Evolutionary conservation across 2,113 vertebrate genomes (phyloP), one percentile per base, ranked within the genome.

Genomic region (Podarcis cretensis): DNA sequence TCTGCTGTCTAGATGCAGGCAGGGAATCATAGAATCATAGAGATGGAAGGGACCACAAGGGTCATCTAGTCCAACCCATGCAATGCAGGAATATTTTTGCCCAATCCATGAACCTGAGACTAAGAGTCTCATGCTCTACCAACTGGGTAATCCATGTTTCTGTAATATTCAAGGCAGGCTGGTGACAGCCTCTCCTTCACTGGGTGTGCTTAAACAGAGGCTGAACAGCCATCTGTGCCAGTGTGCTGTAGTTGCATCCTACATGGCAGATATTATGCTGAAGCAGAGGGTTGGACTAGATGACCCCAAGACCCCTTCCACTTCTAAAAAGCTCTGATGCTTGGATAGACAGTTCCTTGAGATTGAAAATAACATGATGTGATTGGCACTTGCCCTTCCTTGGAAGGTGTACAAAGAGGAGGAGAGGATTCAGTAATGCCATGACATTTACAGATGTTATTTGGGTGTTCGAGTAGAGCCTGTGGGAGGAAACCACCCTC

Each of bases 91-190:
- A 54, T 54, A 54, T 54, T 54, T 54, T 54, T 54, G 48, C 48
- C 48, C 48, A 3, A 54, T 9, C 48, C 9, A 54, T 54, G 48
- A 54, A 10, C 48, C 48, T 54, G 48, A 54, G 48, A 12, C 48
- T 54, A 54, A 54, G 48, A 48, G 48, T 54, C 48, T 48, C 43
- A 48, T 48, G 43, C 43, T 54, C 48, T 54, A 54, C 10, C 48
- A 54, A 54, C 48, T 54, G 48, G 48, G 48, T 9, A 12, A 54
- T 10, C 48, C 10, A 54, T 3, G 48, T 54, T 54, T 54, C 48
- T 54, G 48, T 69, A 0, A 0, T 0, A 0, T 48, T 73, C 86
- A 69, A 59, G 37, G 65, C 59, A 54, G 87, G 5, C 4, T 59
- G n/a, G 25, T 63, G 25, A 71, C 69, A n/a, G 30, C 14, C 59